Base-by-base conservation (phyloP, 2,113 vertebrate genomes). In the Hyla sarda region DNA sequence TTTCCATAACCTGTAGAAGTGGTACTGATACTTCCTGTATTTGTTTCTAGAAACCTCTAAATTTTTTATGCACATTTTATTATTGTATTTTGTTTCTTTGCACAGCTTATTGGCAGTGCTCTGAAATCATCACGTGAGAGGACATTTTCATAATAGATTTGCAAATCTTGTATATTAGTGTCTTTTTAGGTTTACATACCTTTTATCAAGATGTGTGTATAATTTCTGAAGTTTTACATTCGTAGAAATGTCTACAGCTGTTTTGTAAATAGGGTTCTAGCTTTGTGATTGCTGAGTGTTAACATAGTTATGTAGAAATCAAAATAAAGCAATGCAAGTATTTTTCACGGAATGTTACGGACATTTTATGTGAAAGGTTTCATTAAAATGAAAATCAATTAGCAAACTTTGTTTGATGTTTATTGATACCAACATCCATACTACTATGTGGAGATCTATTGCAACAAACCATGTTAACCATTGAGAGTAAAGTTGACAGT, bases 131-230 rank as follows among this genome's bases (percentile, higher is more conserved):
- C 71, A 11, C n/a, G n/a, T 28, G 48, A 14, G 17, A 72, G 13
- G 17, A 54, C 25, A 71, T 50, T 54, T 65, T 54, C 16, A 13
- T 28, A 28, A 54, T 10, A 11, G 5, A 19, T 82, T 71, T 82
- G 19, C 21, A 82, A 82, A 50, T 37, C 65, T 52, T 82, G 80
- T 54, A 82, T 37, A 82, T 82, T 32, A 21, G 45, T 69, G 17
- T 48, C 25, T 67, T 65, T 82, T 82, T 47, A 19, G 9, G 17
- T 74, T 47, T 37, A 28, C 6, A 69, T 67, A 45, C 45, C 41
- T 71, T 82, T 52, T 48, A 82, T 10, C 48, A 34, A 19, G 2
- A 82, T 50, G 9, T 32, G 23, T 30, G 48, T 82, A 65, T 82
- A 65, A 82, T 72, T 72, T 82, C 47, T 34, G 19, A 71, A 52